Base-by-base conservation (phyloP, 2,113 vertebrate species). In the Perognathus longimembris region DNA sequence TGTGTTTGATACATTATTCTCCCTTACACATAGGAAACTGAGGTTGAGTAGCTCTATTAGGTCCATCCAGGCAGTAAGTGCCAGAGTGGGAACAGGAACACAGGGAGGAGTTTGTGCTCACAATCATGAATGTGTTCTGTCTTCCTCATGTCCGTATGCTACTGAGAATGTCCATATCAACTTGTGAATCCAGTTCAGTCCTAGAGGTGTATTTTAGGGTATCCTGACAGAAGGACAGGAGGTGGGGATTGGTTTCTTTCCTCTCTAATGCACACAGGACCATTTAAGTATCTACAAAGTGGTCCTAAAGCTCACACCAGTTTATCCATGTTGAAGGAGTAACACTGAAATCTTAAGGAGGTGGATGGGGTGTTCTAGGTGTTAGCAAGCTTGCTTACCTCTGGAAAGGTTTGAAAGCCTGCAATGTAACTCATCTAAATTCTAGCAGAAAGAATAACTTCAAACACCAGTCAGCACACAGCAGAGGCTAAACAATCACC, bases 61-160 rank as follows among this genome's bases (percentile, higher is more conserved):
- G 28, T 32, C 45, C 32, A n/a, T 32, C 20, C 59, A 32, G 36
- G 75, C 7, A 71, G 57, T 10, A 40, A 63, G 24, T 24, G 50
- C 17, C 24, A 36, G 50, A 54, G 45, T 15, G 69, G 77, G 40
- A 67, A 57, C 77, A 7, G 24, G 63, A 85, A 63, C 14, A 11
- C 11, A 66, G 42, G 63, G 6, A 59, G 42, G 54, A 6, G 40
- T 21, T 26, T 59, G 57, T 83, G 76, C 28, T 63, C 22, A 2
- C 0, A 17, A 21, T 17, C 34, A 6, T 6, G 7, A 12, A 40
- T 26, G 3, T 61, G 36, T 4, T 40, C 36, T 34, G 1, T 40
- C 20, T 75, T 59, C 61, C 28, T 75, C 6, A 66, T 1, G 18
- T 9, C 5, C 14, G 30, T 34, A 3, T 10, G 50, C 32, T n/a